Percentiles rank a stretch among this genome's conserved stretches.
These are phyloP conservation scores for Perca schrenkii DNA, from an alignment of 2,113 vertebrate species.

Conservation along the genomic window DNA sequence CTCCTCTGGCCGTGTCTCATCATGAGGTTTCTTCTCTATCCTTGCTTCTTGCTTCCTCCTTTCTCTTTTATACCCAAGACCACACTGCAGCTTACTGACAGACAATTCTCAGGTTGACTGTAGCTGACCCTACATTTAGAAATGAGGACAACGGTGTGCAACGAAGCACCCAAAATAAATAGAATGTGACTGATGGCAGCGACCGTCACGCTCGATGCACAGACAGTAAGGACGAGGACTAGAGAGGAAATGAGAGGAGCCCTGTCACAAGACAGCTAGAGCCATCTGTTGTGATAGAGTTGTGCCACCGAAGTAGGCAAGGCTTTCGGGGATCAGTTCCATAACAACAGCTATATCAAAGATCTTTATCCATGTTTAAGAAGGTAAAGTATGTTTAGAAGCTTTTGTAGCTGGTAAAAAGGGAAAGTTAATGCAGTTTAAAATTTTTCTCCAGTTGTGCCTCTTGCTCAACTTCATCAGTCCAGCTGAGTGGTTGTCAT, in stretches of 20 bases:
- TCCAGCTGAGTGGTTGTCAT: background rate
- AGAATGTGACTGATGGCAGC: slow-evolving; percentile 74
- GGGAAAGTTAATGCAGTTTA: background rate
- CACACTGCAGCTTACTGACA: slow-evolving; percentile 47
- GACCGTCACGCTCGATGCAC: slow-evolving; percentile 72
- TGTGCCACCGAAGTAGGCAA: slow-evolving; percentile 54
- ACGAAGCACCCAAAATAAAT: slow-evolving; percentile 75
- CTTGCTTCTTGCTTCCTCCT: slow-evolving; percentile 16
- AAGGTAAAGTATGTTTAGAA: background rate
- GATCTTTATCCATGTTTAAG: slow-evolving; percentile 4
- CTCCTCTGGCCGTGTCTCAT: slow-evolving; percentile 33
- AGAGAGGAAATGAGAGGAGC: slow-evolving; percentile 70
- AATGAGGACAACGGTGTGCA: slow-evolving; percentile 75
- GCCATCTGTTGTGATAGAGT: slow-evolving; percentile 55
- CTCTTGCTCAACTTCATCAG: background rate
- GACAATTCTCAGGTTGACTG: slow-evolving; percentile 62
- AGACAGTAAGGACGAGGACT: slow-evolving; percentile 50
- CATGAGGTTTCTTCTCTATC: slow-evolving; percentile 37
- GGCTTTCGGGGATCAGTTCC: slow-evolving; percentile 10
- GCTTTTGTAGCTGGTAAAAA: background rate
- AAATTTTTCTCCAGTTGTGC: background rate
- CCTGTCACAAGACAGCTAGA: slow-evolving; percentile 49
- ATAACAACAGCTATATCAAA: slow-evolving; percentile 20
- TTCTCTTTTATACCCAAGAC: slow-evolving; percentile 35
- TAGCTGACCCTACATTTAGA: slow-evolving; percentile 74